A percentile compares a stretch with the other conserved stretches of the same genome.
Evolutionary conservation across 2,113 vertebrate genomes (phyloP).

Genomic region (Argyrosomus japonicus): DNA sequence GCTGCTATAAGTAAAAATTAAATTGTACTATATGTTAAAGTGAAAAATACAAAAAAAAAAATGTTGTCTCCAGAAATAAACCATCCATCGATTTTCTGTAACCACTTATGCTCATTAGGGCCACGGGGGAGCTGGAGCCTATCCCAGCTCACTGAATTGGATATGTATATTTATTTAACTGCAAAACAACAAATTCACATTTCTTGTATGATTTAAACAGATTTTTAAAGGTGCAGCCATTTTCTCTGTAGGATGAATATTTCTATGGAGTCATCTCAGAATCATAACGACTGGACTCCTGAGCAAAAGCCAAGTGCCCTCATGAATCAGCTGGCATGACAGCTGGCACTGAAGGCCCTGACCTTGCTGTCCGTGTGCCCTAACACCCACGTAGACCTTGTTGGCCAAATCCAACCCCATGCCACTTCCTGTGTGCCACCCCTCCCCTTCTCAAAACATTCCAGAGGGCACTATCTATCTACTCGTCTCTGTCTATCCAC

Average conservation of each 20-base stretch:
- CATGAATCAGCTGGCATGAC: slow-evolving; percentile 50
- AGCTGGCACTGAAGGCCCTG: slow-evolving; percentile 42
- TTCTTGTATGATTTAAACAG: neutral
- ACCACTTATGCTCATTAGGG: too few relatives aligned
- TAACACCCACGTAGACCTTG: slow-evolving; percentile 41
- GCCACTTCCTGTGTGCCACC: slow-evolving; percentile 69
- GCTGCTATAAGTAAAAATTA: neutral
- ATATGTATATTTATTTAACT: neutral
- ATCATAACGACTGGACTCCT: slow-evolving; percentile 10
- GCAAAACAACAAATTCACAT: neutral
- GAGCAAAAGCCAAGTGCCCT: slow-evolving; percentile 38
- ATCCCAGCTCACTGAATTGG: too few relatives aligned
- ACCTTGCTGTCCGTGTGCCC: slow-evolving; percentile 25
- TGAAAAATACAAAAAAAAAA: neutral
- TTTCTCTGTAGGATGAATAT: neutral
- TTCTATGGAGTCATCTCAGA: slow-evolving; percentile 4
- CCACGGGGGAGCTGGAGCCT: too few relatives aligned
- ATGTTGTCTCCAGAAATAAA: neutral
- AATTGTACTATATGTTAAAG: neutral
- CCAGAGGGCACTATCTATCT: slow-evolving; percentile 52
- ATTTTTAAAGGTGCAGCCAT: neutral
- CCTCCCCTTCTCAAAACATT: slow-evolving; percentile 69
- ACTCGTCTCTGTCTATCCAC: slow-evolving; percentile 39
- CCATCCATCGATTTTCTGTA: too few relatives aligned
- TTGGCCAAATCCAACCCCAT: slow-evolving; percentile 54